Base-by-base conservation (phyloP, 2,797 vertebrate species). In the Pseudochromis fuscus region DNA sequence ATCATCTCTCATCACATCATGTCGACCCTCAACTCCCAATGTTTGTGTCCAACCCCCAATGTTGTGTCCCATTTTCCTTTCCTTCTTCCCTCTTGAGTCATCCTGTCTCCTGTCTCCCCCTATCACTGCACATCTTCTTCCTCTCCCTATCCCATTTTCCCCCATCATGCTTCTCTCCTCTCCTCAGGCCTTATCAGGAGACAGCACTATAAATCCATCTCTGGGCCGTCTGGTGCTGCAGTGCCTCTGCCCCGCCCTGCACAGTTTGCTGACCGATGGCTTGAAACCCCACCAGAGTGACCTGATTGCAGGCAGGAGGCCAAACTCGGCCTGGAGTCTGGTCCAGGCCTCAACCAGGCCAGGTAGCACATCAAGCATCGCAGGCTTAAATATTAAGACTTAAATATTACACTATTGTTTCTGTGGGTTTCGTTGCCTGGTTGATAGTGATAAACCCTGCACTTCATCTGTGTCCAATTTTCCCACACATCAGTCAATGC, bases 241-340 rank as follows among this genome's bases (percentile, higher is more conserved):
- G 87, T 95, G 94, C 28, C 94, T 99, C 58, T 99, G 97, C 82
- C 97, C 96, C 0, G 96, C 97, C 0, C 94, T 99, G 66, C 92
- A 93, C 11, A 90, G 88, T 69, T 63, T 99, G 92, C 94, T 99
- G 89, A 94, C 93, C 0, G 96, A 99, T 0, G 96, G 97, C 48
- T 91, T 99, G 75, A 98, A 97, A 86, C 96, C 97, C 0, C 96
- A 97, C 90, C 97, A 96, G 93, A 98, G 96, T 91, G 98, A 99
- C 71, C 87, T 98, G 24, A 98, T 99, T 77, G 94, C 96, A 1
- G 98, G 98, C 72, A 95, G 97, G 84, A 93, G 96, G 82, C 95
- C 93, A 59, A 97, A 95, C 65, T 97, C 95, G 3, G 94, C 97
- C 30, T 99, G 97, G 97, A 94, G 95, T 0, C 92, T 99, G 67